Base-by-base conservation (phyloP, 2,888 invertebrate species). In the Morpho helenor region DNA sequence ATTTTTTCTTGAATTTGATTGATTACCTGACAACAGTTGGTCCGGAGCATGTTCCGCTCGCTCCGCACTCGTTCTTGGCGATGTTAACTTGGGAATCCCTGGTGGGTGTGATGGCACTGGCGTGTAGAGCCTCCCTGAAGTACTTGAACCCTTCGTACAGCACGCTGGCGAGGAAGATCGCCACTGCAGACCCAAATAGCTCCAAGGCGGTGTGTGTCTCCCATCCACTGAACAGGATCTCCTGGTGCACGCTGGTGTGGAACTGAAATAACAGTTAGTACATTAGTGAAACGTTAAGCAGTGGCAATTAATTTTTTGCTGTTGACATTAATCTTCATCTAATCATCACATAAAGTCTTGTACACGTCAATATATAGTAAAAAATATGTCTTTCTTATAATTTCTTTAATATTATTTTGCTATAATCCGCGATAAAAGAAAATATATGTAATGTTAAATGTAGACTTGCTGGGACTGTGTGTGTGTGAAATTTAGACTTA, bases 81-180 rank as follows among this genome's bases (percentile, higher is more conserved):
- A 91, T 91, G 58, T 91, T 91, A 52, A 91, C 87, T 47, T 84
- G 78, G 40, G 89, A 88, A 72, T 89, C 86, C 0, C 79, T 81
- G 0, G 79, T 74, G 8, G 76, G 66, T 2, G 77, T 61, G 9
- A 79, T 73, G 42, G 80, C 80, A 1, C 79, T 66, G 6, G 80
- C 69, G 68, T 88, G 87, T 9, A 90, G 74, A 7, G 84, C 84
- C 68, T 92, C 92, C 0, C 93, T 80, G 73, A 90, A 95, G 87
- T 97, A 98, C 89, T 99, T 99, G 3, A 99, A 92, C 0, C 97
- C 97, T 87, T 99, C 99, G 79, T 99, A 99, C n/a, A 97, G 88
- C 31, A 97, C 94, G 0, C 97, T 96, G 76, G 98, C 93, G 52
- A 97, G 92, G 83, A 98, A 96, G 69, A 99, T 95, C 50, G 95